Base-by-base conservation (phyloP, 2,797 vertebrate species). In the Knipowitschia caucasica region DNA sequence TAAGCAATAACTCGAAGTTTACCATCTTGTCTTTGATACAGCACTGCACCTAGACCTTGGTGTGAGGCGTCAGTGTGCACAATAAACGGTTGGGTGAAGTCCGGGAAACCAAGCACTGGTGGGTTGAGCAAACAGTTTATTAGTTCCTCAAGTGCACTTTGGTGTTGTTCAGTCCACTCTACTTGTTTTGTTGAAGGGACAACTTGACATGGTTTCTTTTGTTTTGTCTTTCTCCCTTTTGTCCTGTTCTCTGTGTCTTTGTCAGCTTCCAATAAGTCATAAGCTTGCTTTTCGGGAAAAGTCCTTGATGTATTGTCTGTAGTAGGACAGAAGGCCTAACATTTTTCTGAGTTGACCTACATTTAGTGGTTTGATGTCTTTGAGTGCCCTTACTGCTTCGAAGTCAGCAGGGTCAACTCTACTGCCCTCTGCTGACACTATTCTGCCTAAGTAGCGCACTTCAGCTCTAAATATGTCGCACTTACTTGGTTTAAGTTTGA, bases 1-100 rank as follows among this genome's bases (percentile, higher is more conserved):
- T 60, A 60, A 20, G 50, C 40, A 35, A 53, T 53, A 11, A 60
- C 58, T 23, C 50, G 9, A 2, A 60, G 44, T 14, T 40, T 40
- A 11, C 34, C 46, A 40, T 33, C 2, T 29, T 59, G 50, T 23
- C 20, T 45, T 45, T 60, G 39, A 5, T 53, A 60, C 17, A 60
- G 4, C 5, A 53, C 50, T 12, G 40, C 50, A 1, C 31, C 42
- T 11, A 46, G 15, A 5, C 54, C 30, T 17, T 56, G 10, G 10
- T 39, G 17, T 25, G 55, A 58, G 2, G 59, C 42, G 24, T 53
- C 50, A 10, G 34, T 50, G 36, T 59, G 56, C 5, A 38, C 35
- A 6, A 38, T 38, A 6, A 38, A 38, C 6, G 35, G 35, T 20
- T 40, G 38, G 20, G 38, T 40, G 38, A 40, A 40, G 23, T 40